A percentile compares a stretch with the other conserved stretches of the same genome.
phyloP scores from a whole-genome alignment of 2,113 vertebrate species.

The Dryoscopus gambensis region DNA sequence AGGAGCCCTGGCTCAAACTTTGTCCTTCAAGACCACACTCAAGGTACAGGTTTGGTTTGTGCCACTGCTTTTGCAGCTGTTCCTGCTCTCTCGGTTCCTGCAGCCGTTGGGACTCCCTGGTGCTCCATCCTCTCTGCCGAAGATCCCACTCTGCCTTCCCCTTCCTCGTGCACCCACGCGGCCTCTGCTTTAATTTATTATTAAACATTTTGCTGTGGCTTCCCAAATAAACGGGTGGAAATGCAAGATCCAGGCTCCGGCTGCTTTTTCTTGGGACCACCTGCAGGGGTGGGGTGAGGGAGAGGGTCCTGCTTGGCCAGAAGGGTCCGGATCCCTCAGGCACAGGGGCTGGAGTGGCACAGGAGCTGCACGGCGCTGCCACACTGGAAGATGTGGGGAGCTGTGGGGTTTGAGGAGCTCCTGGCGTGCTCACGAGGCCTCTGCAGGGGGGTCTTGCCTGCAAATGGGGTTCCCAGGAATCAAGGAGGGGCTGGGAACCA shows the following conservation, averaged over 20 bases:
- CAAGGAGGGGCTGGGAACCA: background rate
- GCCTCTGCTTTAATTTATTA: slow-evolving; percentile 47
- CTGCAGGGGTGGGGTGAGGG: background rate
- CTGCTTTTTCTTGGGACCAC: background rate
- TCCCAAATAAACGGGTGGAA: slow-evolving; percentile 47
- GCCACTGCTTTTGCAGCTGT: background rate
- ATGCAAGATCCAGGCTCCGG: background rate
- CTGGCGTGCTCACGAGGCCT: background rate
- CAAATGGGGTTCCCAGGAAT: background rate
- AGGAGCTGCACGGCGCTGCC: background rate
- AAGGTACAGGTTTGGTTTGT: background rate
- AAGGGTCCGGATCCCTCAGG: background rate
- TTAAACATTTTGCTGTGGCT: background rate
- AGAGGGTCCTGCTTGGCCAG: background rate
- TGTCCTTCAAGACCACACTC: background rate
- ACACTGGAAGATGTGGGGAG: background rate
- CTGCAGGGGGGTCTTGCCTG: background rate
- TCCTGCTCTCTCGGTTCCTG: background rate
- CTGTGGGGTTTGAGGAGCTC: background rate
- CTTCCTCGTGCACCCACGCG: background rate
- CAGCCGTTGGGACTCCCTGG: background rate
- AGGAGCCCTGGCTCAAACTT: background rate
- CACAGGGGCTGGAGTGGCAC: background rate
- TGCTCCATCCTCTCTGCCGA: background rate
- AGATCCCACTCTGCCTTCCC: background rate